Base-by-base conservation (phyloP, 2,888 invertebrate species). In the Ceratothoa steindachneri region DNA sequence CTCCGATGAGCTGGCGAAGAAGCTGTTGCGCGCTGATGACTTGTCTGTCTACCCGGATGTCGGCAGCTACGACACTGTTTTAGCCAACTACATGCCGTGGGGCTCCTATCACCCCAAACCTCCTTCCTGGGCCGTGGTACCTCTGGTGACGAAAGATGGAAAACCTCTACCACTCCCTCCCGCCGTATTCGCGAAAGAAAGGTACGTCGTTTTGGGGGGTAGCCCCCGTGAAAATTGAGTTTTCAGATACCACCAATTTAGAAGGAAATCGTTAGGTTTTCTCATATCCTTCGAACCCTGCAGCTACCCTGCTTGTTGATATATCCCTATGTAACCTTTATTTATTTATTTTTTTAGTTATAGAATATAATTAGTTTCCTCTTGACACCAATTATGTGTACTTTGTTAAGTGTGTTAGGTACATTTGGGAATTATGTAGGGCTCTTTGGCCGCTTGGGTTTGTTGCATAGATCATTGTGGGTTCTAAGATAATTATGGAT, bases 141-240 rank as follows among this genome's bases (percentile, higher is more conserved):
- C 77, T 3, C 69, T 77, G 7, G 30, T 77, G 27, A 77, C 77
- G 0, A 67, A 71, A 52, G 77, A 77, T 31, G 77, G 77, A 55
- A 77, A 73, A 31, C 24, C 71, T n/a, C 55, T 77, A 9, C 77
- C 77, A 4, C 69, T 71, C 2, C 77, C 77, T 3, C 77, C 77
- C 9, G 71, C 73, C 28, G 71, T 53, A 52, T 74, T 77, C 27
- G 71, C 73, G 41, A 77, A 73, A 30, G 73, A 77, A 55, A 77
- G 77, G 77, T 77, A 19, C 71, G 73, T n/a, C n/a, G 29, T 7
- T 12, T 4, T 2, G 30, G 3, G 24, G 24, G 65, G 28, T n/a
- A 0, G 51, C 51, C 9, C 15, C 15, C n/a, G 15, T 15, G 15
- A 15, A 15, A 27, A 22, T 15, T 60, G 60, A 9, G 4, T 15